Conservation (phyloP, 2,888 invertebrate genomes). For the Drosophila anceps region DNA sequence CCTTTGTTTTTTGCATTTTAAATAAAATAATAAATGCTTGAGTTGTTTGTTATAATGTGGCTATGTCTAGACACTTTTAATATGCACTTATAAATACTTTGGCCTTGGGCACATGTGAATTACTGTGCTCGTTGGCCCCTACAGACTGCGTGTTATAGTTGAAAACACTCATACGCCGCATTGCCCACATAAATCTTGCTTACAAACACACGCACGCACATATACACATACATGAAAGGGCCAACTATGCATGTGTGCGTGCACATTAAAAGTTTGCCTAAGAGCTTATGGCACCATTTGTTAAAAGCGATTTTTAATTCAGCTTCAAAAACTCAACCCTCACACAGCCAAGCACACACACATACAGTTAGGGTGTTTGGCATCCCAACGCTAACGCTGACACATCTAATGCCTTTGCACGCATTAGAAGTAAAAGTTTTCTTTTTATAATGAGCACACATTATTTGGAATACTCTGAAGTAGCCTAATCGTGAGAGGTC, state of each 20-base stretch:
- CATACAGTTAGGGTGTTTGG: conserved; percentile 15
- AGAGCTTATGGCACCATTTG: conserved; percentile 80
- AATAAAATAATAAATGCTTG: conserved; percentile 38
- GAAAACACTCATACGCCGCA: conserved; percentile 61
- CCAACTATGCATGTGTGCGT: conserved; percentile 42
- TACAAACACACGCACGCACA: conserved; percentile 14
- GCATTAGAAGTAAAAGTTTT: conserved; percentile 64
- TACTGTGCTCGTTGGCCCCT: conserved; percentile 21
- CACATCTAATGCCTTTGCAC: conserved; percentile 72
- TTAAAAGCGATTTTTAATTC: conserved; percentile 81
- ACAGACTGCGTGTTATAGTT: conserved; percentile 55
- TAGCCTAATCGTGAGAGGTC: background rate
- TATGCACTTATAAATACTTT: conserved; percentile 58
- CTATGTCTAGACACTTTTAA: conserved; percentile 71
- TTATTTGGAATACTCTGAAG: conserved; percentile 51
- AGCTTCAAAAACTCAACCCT: conserved; percentile 57
- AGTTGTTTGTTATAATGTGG: conserved; percentile 51
- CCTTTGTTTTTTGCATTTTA: conserved; percentile 30
- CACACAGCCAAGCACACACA: conserved; percentile 15
- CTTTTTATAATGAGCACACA: conserved; percentile 59
- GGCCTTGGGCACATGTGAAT: conserved; percentile 44
- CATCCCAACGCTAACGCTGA: conserved; percentile 48
- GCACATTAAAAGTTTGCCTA: conserved; percentile 78
- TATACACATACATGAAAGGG: conserved; percentile 11
- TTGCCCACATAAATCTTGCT: conserved; percentile 71